Evolutionary conservation across 2,113 vertebrate genomes (phyloP).

Genomic region (Casuarius casuarius): DNA sequence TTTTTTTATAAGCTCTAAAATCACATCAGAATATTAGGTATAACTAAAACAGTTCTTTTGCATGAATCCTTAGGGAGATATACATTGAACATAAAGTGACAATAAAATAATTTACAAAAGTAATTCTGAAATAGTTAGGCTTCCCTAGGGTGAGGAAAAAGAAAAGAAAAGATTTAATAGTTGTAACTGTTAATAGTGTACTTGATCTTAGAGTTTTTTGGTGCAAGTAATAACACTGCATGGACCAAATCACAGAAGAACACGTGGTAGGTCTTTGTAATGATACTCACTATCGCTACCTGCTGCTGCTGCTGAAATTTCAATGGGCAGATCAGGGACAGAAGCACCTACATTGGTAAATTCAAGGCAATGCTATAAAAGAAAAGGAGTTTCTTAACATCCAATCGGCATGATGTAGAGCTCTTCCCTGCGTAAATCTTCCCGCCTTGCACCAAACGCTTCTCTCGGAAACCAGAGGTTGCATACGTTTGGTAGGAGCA

Average conservation of each 20-base stretch:
- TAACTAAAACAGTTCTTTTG: background rate
- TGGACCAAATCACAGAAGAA: background rate
- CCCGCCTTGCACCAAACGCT: background rate
- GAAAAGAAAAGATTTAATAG: background rate
- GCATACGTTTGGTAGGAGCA: background rate
- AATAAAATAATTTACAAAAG: background rate
- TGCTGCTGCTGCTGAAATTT: background rate
- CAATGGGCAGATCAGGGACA: background rate
- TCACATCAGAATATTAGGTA: background rate
- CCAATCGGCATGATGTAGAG: background rate
- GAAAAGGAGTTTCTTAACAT: background rate
- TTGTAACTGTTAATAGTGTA: background rate
- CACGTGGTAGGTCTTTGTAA: accelerated
- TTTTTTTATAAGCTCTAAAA: background rate
- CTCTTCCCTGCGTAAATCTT: background rate
- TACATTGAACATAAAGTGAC: background rate
- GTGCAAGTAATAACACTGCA: background rate
- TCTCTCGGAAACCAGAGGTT: background rate
- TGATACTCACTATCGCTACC: background rate
- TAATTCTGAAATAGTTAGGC: background rate
- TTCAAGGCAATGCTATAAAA: background rate
- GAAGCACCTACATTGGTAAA: background rate
- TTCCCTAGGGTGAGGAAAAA: background rate
- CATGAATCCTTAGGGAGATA: background rate
- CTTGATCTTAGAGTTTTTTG: background rate